Evolutionary conservation across 2,797 vertebrate genomes (phyloP), one percentile per base, ranked within the genome.

Genomic region (Myripristis jacobus): DNA sequence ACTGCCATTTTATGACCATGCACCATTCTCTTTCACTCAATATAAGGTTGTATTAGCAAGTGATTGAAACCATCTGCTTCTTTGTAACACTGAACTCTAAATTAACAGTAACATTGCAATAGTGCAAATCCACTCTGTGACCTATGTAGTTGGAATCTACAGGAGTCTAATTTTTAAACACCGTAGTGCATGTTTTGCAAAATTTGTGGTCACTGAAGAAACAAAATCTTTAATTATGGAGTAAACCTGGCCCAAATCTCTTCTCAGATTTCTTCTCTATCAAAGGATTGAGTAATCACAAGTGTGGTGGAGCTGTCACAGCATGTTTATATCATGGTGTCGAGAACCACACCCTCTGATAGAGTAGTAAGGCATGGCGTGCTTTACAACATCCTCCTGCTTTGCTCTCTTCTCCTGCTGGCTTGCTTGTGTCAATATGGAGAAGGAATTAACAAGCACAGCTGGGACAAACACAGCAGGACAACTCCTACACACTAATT

Each of bases 51-150:
- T 59, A 84, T 79, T 85, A 77, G 78, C 10, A 36, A 54, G 54
- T 66, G 77, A 90, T 87, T 87, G 70, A 54, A 91, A 89, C 81
- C 91, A 92, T 91, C 75, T 92, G 92, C 67, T 68, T 73, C 50
- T 56, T 56, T 77, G 73, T 75, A 79, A 80, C 51, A 69, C 47
- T 41, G 19, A 70, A 70, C 50, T 69, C 59, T 75, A 83, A 71
- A 83, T 87, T 58, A 77, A 74, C 58, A 79, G 57, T 63, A 83
- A 80, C 59, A 69, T 41, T 57, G 41, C 64, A 78, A 34, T 65
- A 29, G 71, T 77, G 77, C 19, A 79, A 73, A 46, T 62, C 58
- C 52, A 16, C 43, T 67, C 58, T 60, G 24, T 84, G 75, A 70
- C 66, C 73, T 64, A 54, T 65, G 80, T 86, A 52, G 88, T 66